phyloP scores from a whole-genome alignment of 2,888 invertebrate genomes.

The Euplagia quadripunctaria region DNA sequence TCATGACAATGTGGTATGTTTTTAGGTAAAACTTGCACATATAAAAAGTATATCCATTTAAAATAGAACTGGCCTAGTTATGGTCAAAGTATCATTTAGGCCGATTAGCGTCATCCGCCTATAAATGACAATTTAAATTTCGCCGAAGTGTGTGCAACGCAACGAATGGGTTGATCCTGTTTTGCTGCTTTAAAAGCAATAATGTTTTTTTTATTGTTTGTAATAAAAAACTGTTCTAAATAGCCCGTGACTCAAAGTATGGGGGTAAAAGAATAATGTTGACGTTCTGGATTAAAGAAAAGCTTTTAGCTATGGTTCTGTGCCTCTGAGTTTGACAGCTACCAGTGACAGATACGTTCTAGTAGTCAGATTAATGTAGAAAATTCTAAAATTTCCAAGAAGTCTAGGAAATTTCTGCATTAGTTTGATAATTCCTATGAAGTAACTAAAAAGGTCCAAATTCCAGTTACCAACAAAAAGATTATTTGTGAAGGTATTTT shows the following conservation, averaged over 20 bases:
- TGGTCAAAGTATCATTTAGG: no score
- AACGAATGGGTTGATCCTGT: no score
- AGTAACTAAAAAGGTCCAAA: slow-evolving; percentile 6
- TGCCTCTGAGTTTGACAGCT: neutral
- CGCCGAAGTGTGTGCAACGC: no score
- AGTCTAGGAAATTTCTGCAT: neutral
- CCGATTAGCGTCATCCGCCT: no score
- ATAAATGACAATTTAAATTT: no score
- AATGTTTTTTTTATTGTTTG: no score
- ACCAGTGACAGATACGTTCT: neutral
- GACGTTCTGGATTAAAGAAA: neutral
- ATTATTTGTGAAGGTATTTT: slow-evolving; percentile 8
- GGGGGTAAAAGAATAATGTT: neutral
- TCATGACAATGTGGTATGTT: no score
- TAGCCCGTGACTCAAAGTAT: neutral
- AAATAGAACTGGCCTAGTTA: no score
- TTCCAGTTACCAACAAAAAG: slow-evolving; percentile 16
- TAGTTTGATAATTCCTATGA: neutral
- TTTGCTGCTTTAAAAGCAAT: no score
- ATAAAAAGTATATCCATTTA: no score
- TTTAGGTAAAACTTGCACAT: no score
- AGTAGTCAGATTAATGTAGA: slow-evolving; percentile 6
- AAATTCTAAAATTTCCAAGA: slow-evolving; percentile 2
- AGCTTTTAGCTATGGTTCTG: neutral
- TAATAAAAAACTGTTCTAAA: neutral